These are phyloP conservation scores for Campoletis raptor DNA, from an alignment of 2,888 invertebrate species.

Conservation along the genomic window DNA sequence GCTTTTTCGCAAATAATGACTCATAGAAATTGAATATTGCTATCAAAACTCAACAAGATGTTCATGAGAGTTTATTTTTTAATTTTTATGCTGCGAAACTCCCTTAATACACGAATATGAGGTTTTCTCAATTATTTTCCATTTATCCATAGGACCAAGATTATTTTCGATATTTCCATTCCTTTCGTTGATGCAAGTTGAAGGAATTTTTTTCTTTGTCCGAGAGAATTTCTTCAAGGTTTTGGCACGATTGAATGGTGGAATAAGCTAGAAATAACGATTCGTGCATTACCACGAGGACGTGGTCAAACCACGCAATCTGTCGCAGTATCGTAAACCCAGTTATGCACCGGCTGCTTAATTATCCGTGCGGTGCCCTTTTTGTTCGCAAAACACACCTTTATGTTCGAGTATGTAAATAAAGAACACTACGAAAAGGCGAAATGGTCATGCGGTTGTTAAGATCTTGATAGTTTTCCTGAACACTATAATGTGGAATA, in stretches of 20 bases:
- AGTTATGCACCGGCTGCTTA: slow-evolving; percentile 61
- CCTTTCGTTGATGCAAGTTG: background rate
- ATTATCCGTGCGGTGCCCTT: slow-evolving; percentile 43
- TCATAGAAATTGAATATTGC: no score
- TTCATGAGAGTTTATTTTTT: no score
- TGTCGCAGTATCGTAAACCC: slow-evolving; percentile 59
- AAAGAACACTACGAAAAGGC: slow-evolving; percentile 3
- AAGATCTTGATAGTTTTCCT: slow-evolving; percentile 35
- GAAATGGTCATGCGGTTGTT: slow-evolving; percentile 20
- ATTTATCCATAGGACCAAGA: background rate
- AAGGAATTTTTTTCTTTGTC: background rate
- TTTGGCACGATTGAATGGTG: background rate
- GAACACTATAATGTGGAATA: background rate
- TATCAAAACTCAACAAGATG: no score
- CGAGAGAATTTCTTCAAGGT: background rate
- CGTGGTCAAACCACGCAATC: slow-evolving; percentile 42
- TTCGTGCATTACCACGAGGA: slow-evolving; percentile 26
- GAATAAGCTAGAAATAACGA: slow-evolving; percentile 3
- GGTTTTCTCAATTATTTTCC: background rate
- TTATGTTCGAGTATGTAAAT: background rate
- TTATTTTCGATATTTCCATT: background rate
- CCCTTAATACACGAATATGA: background rate
- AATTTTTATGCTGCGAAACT: no score
- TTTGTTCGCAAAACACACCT: background rate
- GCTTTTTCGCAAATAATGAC: no score